These are phyloP conservation scores for Harpalus rufipes DNA, from an alignment of 2,888 invertebrate genomes.

Conservation along the genomic window DNA sequence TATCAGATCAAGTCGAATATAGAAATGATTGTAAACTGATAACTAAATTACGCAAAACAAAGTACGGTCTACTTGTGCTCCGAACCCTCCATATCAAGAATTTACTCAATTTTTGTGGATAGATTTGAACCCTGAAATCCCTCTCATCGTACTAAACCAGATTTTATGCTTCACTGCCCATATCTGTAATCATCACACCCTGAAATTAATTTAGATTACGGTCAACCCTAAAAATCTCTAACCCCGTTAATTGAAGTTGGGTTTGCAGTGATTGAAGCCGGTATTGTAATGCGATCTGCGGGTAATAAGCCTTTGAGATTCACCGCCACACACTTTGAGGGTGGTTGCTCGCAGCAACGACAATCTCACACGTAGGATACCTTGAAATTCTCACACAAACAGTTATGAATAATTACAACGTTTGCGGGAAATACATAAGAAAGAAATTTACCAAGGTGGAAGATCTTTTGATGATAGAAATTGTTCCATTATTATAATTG, in stretches of 20 bases:
- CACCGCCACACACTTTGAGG: not conserved
- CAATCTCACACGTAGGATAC: slow-evolving; percentile 18
- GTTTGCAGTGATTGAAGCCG: not conserved
- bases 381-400: not conserved
- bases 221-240: not conserved
- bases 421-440: not conserved
- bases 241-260: slow-evolving; percentile 15
- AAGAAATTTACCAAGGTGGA: not conserved
- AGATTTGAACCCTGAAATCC: not conserved
- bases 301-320: slow-evolving; percentile 59
- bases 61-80: too few species aligned
- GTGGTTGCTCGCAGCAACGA: not conserved
- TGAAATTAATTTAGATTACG: slow-evolving; percentile 3
- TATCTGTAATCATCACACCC: not conserved
- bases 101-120: not conserved
- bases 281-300: slow-evolving; percentile 58
- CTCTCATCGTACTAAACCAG: not conserved
- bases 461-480: not conserved
- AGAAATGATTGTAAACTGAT: too few species aligned
- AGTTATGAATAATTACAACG: slow-evolving; percentile 27
- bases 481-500: too few species aligned
- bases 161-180: not conserved
- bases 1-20: too few species aligned
- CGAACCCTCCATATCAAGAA: too few species aligned
- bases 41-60: too few species aligned